Evolutionary conservation across 2,888 invertebrate species (phyloP).

Genomic region (Oscheius sp.): DNA sequence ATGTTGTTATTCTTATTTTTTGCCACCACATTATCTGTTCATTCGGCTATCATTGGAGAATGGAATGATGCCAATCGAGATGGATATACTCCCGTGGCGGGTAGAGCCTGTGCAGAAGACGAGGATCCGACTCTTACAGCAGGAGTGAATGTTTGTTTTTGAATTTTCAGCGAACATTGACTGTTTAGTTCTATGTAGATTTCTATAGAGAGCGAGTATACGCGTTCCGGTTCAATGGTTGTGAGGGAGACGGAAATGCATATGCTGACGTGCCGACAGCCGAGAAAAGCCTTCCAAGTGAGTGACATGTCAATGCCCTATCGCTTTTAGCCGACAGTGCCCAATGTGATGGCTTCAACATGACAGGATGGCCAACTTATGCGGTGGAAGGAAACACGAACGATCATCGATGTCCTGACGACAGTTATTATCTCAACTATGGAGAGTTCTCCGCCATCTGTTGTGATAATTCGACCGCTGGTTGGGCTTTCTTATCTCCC

Average conservation of each 20-base stretch:
- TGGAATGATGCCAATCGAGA: slow-evolving; percentile 27
- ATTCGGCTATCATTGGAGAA: slow-evolving; percentile 24
- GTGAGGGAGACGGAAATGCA: slow-evolving; percentile 20
- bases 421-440: slow-evolving; percentile 26
- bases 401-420: slow-evolving; percentile 6
- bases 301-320: neutral
- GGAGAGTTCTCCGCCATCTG: slow-evolving; percentile 30
- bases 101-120: slow-evolving; percentile 16
- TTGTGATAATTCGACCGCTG: slow-evolving; percentile 27
- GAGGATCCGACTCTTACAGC: neutral
- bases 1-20: too few species aligned
- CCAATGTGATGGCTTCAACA: slow-evolving; percentile 31
- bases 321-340: slow-evolving; percentile 26
- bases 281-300: slow-evolving; percentile 25
- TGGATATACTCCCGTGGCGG: slow-evolving; percentile 5
- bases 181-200: slow-evolving; percentile 29
- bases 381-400: slow-evolving; percentile 1
- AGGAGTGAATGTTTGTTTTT: slow-evolving; percentile 7
- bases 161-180: neutral
- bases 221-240: slow-evolving; percentile 22
- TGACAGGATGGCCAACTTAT: slow-evolving; percentile 32
- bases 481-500: neutral
- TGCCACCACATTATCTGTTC: neutral
- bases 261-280: slow-evolving; percentile 22
- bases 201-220: slow-evolving; percentile 23